Base-by-base conservation (phyloP, 2,797 vertebrate species). In the Zalophus californianus region DNA sequence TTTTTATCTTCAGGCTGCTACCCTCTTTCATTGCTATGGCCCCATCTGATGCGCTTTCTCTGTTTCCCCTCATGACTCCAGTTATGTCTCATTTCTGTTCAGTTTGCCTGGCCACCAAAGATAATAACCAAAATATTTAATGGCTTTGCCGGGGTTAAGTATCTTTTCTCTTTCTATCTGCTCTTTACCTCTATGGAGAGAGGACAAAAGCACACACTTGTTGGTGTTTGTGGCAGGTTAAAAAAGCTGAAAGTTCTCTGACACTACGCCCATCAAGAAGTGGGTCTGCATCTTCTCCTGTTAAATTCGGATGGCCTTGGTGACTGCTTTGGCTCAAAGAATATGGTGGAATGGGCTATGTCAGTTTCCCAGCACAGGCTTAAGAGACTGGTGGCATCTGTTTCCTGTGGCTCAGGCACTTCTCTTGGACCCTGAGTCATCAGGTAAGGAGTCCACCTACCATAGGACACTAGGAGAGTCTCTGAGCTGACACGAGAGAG, bases 381-480 rank as follows among this genome's bases (percentile, higher is more conserved):
- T 62, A 18, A 70, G 9, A 79, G 16, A 25, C 14, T 29, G 48
- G 44, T 2, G 35, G 20, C 12, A 35, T 80, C 54, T 44, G 5
- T 3, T 82, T 9, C 7, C 29, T 10, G 14, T n/a, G 44, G 52
- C 48, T 48, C 0, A 0, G n/a, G 9, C 14, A 35, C 4, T 3
- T 58, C 5, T 86, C 23, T 38, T 41, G 16, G 54, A 82, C 44
- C 2, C n/a, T 41, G 50, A 79, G 23, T 12, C 25, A n/a, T 38
- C 11, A 32, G 35, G 35, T 50, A 41, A 73, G 35, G 87, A 56
- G 38, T 21, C 54, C 29, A 70, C 11, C 7, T 75, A 1, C 7
- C 25, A 4, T 35, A 35, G 50, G 32, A 70, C 32, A 16, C 10
- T 20, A 41, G 54, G 7, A 48, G n/a, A 66, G 15, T n/a, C 6